Percentiles rank a stretch among this genome's conserved stretches.
These are phyloP conservation scores for Microctenopoma lineatum DNA, from an alignment of 2,797 vertebrate genomes.

Conservation along the genomic window DNA sequence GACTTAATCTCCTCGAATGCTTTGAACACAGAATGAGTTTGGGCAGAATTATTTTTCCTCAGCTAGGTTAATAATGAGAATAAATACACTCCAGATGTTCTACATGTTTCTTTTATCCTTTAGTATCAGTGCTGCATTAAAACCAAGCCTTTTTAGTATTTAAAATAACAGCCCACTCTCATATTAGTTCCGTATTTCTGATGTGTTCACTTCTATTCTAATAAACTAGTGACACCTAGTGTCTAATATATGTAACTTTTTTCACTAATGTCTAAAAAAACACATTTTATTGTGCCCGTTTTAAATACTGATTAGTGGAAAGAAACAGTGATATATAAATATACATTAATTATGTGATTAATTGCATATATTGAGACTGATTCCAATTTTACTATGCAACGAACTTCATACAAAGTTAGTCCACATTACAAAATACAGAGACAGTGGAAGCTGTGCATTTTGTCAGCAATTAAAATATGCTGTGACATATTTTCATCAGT, in stretches of 20 bases:
- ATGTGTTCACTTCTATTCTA: neutral
- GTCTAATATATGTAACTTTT: conserved; percentile 31
- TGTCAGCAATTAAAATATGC: neutral
- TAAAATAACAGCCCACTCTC: neutral
- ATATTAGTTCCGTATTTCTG: too few species aligned
- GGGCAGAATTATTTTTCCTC: neutral
- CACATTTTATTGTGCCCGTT: neutral
- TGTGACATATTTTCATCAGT: conserved; percentile 20
- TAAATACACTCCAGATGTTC: neutral
- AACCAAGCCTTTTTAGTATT: neutral
- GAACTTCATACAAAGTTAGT: conserved; percentile 31
- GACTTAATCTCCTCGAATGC: neutral
- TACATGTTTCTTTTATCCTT: neutral
- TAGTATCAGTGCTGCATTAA: neutral
- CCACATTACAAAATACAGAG: neutral
- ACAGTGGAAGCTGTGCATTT: neutral
- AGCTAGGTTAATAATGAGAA: neutral
- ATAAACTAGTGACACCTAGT: conserved; percentile 41
- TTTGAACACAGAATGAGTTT: neutral
- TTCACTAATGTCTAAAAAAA: neutral
- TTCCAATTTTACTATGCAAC: neutral
- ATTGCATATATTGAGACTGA: neutral
- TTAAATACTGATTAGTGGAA: neutral
- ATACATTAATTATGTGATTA: neutral
- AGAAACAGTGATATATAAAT: too few species aligned